These are phyloP conservation scores for Helobdella robusta DNA, from an alignment of 2,888 invertebrate genomes.

Conservation along the genomic window DNA sequence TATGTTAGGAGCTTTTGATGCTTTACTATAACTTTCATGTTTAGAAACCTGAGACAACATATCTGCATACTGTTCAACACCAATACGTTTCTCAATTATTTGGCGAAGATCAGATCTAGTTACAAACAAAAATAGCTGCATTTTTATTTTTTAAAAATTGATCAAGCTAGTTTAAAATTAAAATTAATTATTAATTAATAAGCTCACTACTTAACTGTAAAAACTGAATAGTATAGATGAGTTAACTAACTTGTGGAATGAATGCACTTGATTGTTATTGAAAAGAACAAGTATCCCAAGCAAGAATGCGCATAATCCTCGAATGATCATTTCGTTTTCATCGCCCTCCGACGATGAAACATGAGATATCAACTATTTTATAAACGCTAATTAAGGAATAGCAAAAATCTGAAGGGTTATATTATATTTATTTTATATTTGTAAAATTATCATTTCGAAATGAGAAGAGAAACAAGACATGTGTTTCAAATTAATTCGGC, in stretches of 20 bases:
- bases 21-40: slow-evolving; percentile 80
- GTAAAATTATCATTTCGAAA: too few relatives aligned
- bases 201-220: neutral
- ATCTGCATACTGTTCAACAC: slow-evolving; percentile 71
- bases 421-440: too few relatives aligned
- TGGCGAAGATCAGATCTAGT: slow-evolving; percentile 63
- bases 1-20: slow-evolving; percentile 85
- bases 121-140: neutral
- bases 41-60: slow-evolving; percentile 75
- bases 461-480: too few relatives aligned
- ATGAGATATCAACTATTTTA: slow-evolving; percentile 50
- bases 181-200: neutral
- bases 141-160: neutral
- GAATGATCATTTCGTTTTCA: slow-evolving; percentile 75
- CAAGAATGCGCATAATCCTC: slow-evolving; percentile 80
- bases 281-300: slow-evolving; percentile 72
- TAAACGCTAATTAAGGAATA: too few relatives aligned
- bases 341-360: slow-evolving; percentile 67
- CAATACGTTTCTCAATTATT: slow-evolving; percentile 77
- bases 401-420: too few relatives aligned
- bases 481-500: too few relatives aligned
- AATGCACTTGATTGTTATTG: slow-evolving; percentile 46
- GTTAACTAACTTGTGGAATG: slow-evolving; percentile 30
- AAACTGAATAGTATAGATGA: neutral
- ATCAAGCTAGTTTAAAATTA: too few relatives aligned